These are phyloP conservation scores for Euglossa dilemma DNA, from an alignment of 1,140 invertebrate genomes.

Conservation along the genomic window DNA sequence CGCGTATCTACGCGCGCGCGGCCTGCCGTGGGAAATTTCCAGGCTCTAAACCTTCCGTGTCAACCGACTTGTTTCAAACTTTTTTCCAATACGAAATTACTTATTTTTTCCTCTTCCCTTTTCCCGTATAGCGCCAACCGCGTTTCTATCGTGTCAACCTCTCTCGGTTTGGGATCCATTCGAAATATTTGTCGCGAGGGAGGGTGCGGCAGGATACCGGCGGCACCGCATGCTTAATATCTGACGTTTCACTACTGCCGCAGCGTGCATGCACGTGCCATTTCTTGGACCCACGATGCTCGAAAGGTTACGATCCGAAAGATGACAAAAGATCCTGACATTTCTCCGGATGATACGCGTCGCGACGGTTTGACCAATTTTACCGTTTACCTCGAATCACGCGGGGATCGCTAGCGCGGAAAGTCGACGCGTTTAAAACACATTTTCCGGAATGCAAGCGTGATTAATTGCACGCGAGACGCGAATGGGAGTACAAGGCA, in stretches of 20 bases:
- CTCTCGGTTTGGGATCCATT: constrained; percentile 22
- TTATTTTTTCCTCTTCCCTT: no score
- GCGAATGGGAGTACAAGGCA: neutral
- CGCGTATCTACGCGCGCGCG: neutral
- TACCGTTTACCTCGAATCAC: neutral
- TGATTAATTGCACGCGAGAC: constrained; percentile 12
- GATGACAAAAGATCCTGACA: constrained; percentile 45
- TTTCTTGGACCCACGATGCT: constrained; percentile 69
- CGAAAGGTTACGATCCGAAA: constrained; percentile 64
- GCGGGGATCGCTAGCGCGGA: neutral
- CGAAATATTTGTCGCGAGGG: constrained; percentile 36
- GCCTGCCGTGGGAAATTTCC: constrained; percentile 21
- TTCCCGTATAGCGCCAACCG: neutral
- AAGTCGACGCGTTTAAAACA: neutral
- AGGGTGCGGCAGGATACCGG: constrained; percentile 58
- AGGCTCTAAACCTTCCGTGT: neutral
- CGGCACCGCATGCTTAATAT: constrained; percentile 71
- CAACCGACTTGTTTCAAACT: neutral
- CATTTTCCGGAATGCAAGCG: neutral
- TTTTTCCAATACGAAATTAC: neutral
- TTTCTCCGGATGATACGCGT: constrained; percentile 47
- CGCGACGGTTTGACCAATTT: neutral
- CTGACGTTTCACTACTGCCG: constrained; percentile 60
- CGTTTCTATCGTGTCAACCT: neutral
- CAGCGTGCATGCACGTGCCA: constrained; percentile 66